These are phyloP conservation scores for Scopus umbretta DNA, from an alignment of 2,113 vertebrate species.

Conservation along the genomic window DNA sequence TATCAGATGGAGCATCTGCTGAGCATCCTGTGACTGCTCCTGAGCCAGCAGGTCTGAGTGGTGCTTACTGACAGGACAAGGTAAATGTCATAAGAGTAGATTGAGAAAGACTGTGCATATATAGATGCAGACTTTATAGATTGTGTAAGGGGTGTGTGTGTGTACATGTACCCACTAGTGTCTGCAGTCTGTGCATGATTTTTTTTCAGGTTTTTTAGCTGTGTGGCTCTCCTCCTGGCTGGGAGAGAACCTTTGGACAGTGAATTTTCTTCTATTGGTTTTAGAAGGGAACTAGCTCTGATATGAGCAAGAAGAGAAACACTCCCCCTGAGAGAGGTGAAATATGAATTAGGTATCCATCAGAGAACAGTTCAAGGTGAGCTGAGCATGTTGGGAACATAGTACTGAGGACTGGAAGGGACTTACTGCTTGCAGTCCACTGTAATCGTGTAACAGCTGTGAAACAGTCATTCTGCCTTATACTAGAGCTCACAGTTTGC, in stretches of 20 bases:
- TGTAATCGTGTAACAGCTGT: neutral
- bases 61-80: neutral
- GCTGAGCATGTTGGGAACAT: neutral
- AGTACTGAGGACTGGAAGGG: neutral
- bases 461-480: neutral
- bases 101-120: neutral
- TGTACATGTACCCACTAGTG: neutral
- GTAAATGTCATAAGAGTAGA: neutral
- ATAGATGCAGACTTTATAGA: neutral
- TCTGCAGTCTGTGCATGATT: neutral
- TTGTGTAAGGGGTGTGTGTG: rapidly evolving
- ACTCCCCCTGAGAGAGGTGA: neutral
- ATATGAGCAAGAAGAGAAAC: neutral
- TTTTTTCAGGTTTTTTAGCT: neutral
- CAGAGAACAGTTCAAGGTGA: neutral
- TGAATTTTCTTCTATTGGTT: neutral
- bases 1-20: neutral
- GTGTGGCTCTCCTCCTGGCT: neutral
- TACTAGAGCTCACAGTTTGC: neutral
- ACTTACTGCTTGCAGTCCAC: neutral
- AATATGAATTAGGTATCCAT: neutral
- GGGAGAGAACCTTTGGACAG: neutral
- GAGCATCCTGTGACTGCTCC: neutral
- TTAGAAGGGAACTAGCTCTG: neutral
- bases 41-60: neutral